phyloP scores from a whole-genome alignment of 2,888 invertebrate species.

The Chorisops tibialis region DNA sequence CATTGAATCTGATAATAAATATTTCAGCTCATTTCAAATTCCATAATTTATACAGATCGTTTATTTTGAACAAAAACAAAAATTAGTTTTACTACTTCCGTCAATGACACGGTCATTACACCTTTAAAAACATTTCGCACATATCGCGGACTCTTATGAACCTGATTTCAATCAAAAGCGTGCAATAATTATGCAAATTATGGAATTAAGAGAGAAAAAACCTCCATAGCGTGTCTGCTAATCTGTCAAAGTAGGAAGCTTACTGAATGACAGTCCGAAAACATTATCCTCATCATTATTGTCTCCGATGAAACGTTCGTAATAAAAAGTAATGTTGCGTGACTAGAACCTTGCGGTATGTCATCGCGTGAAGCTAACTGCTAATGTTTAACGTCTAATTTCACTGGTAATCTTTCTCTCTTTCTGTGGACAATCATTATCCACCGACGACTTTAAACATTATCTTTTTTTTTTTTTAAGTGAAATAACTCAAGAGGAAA shows the following conservation, averaged over 20 bases:
- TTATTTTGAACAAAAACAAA: background rate
- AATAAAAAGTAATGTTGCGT: constrained; percentile 7
- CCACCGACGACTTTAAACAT: too few relatives aligned
- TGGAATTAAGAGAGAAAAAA: background rate
- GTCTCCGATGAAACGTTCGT: background rate
- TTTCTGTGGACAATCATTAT: too few relatives aligned
- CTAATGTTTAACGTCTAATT: too few relatives aligned
- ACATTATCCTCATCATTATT: background rate
- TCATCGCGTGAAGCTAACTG: background rate
- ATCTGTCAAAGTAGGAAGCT: too few relatives aligned
- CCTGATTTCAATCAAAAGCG: background rate
- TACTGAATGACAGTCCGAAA: background rate
- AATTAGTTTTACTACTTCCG: background rate
- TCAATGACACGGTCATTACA: constrained; percentile 3
- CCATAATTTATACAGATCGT: background rate
- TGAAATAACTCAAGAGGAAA: too few relatives aligned
- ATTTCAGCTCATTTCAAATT: background rate
- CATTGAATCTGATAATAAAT: too few relatives aligned
- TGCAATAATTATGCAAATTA: background rate
- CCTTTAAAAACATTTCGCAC: background rate
- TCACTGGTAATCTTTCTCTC: too few relatives aligned
- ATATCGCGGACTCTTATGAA: background rate
- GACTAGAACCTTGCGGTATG: constrained; percentile 1
- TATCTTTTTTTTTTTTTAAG: too few relatives aligned
- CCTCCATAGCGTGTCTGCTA: background rate